Percentiles rank a stretch among this genome's conserved stretches.
These are phyloP conservation scores for Orius laevigatus DNA, from an alignment of 1,140 invertebrate species.

Conservation along the genomic window DNA sequence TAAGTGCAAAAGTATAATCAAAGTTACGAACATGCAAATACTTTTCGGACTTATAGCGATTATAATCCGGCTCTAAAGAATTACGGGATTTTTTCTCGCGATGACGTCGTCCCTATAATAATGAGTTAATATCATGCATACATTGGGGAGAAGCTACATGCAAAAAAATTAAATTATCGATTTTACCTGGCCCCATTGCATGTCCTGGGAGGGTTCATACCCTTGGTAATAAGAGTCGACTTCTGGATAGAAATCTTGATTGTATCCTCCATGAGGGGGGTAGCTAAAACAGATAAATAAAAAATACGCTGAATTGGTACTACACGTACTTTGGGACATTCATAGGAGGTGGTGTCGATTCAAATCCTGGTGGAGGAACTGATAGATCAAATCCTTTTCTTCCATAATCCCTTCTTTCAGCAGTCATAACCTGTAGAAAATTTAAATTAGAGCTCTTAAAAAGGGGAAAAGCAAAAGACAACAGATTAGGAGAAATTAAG, in stretches of 20 bases:
- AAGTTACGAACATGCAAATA: conserved; percentile 1
- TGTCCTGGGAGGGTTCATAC: conserved; percentile 55
- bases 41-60: neutral
- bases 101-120: conserved; percentile 7
- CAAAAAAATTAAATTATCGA: conserved; percentile 2
- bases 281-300: conserved; percentile 8
- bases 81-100: conserved; percentile 1
- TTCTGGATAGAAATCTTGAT: conserved; percentile 21
- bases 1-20: too few species aligned
- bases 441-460: neutral
- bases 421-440: conserved; percentile 54
- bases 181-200: conserved; percentile 37
- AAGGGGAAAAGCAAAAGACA: conserved; percentile 2
- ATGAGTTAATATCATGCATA: neutral
- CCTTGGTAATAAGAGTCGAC: conserved; percentile 47
- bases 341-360: conserved; percentile 33
- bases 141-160: neutral
- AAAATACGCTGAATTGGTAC: too few species aligned
- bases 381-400: conserved; percentile 35
- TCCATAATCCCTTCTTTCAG: conserved; percentile 66
- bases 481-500: conserved; percentile 14
- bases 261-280: conserved; percentile 9
- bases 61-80: neutral
- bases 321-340: neutral
- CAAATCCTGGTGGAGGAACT: conserved; percentile 34